Evolutionary conservation across 1,140 invertebrate genomes (phyloP), one percentile per base, ranked within the genome.

Genomic region (Alviniconcha marisindica): DNA sequence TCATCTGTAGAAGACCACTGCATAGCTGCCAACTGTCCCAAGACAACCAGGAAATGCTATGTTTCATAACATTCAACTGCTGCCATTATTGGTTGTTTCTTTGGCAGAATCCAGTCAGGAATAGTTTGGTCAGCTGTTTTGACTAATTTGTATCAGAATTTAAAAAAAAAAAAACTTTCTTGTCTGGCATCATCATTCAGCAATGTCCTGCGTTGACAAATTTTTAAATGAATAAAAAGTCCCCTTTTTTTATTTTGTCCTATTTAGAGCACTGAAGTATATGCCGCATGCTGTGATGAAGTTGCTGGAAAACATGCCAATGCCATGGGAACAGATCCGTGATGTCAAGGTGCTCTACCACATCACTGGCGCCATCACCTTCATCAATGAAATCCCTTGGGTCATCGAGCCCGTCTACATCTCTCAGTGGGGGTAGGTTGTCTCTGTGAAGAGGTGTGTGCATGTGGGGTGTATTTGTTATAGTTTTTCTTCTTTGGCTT

Each of bases 201-300:
- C n/a, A n/a, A n/a, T n/a, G n/a, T n/a, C n/a, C n/a, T n/a, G n/a
- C n/a, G n/a, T n/a, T n/a, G n/a, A n/a, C n/a, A n/a, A n/a, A n/a
- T n/a, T n/a, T n/a, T n/a, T n/a, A n/a, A n/a, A 36, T 73, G 36
- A 40, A 36, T 33, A 33, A 36, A 36, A 73, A 73, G 12, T 63
- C 4, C 28, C 31, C 28, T 24, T 14, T 33, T 82, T 81, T 74
- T 83, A 42, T 77, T 77, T 56, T 85, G 88, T 88, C 78, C 83
- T 84, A 94, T 94, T 77, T 89, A 96, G 96, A 15, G 98, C 99
- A 3, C 94, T 99, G 38, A 99, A 99, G 93, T 99, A 99, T 91
- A 99, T 99, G 98, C 99, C 99, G 2, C 99, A 99, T 95, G 99
- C 99, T 36, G 98, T 99, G 0, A 96, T 99, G 94, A 99, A 99